Base-by-base conservation (phyloP, 1,140 invertebrate species). In the Drosophila setifemur region DNA sequence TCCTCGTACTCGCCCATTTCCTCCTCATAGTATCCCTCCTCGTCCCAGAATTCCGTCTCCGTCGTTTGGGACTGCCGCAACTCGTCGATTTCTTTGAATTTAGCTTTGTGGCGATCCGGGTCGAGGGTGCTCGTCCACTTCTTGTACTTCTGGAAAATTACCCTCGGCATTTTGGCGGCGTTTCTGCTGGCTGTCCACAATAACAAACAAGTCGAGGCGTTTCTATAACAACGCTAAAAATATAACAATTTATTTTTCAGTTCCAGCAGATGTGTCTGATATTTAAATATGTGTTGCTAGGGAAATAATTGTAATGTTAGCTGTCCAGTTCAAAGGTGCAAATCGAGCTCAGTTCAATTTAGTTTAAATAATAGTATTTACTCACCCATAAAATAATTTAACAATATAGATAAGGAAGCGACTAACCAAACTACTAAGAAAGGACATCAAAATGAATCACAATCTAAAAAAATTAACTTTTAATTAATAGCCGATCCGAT, bases 61-160 rank as follows among this genome's bases (percentile, higher is more conserved):
- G 5, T 1, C 0, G 28, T 28, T 1, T 71, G 55, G 2, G 25
- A 11, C 0, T 8, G n/a, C 11, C 7, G 18, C 0, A 14, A 21
- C 0, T 73, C 61, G 5, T 69, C 81, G 7, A 81, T 86, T 29
- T 86, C 81, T 23, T 81, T 81, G 9, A 70, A 47, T 4, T 86
- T 81, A 0, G 18, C 47, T 1, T 18, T 42, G 29, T 86, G 39
- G 9, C 39, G 70, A 6, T 1, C n/a, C 3, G 55, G 35, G 26
- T 86, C 67, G 12, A 81, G 53, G 8, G 11, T 43, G 19, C 14
- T 16, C 0, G 19, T 14, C 16, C 35, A 40, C 57, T 68, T 69
- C 40, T 86, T 72, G 21, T 86, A 64, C 35, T 75, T 85, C 11
- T 58, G 31, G 18, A 64, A 75, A 8, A 60, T 0, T 21, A 60